Evolutionary conservation across 2,888 invertebrate species (phyloP).

Genomic region (Tethea ocularis): DNA sequence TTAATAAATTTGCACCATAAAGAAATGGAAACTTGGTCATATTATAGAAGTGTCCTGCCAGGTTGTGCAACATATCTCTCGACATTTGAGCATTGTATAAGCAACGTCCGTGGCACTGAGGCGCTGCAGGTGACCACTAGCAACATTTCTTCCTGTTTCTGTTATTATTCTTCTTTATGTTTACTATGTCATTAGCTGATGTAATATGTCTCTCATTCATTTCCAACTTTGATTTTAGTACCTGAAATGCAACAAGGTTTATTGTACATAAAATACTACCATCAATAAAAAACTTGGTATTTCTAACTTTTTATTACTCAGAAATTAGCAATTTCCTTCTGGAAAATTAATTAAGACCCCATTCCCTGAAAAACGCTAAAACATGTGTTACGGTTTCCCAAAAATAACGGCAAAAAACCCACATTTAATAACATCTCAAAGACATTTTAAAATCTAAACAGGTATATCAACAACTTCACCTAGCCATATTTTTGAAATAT

Average conservation of each 20-base stretch:
- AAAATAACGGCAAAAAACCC: no score
- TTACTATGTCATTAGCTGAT: constrained; percentile 87
- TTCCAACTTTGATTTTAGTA: constrained; percentile 93
- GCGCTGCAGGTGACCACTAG: constrained; percentile 66
- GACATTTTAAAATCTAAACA: no score
- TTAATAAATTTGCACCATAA: constrained; percentile 26
- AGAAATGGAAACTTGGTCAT: constrained; percentile 17
- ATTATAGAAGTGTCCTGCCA: constrained; percentile 48
- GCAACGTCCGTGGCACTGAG: constrained; percentile 69
- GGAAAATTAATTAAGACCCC: not conserved
- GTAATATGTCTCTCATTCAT: constrained; percentile 88
- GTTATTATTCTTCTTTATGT: constrained; percentile 86
- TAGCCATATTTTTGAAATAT: no score
- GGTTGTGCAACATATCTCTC: constrained; percentile 73
- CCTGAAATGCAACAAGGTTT: constrained; percentile 82
- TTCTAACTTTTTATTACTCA: not conserved
- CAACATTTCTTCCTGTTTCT: constrained; percentile 86
- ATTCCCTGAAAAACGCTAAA: no score
- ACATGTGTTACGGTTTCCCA: no score
- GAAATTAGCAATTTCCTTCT: not conserved
- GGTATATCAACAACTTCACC: no score
- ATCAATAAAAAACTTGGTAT: not conserved
- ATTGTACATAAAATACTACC: not conserved
- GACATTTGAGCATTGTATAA: constrained; percentile 76
- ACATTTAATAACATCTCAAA: no score